Evolutionary conservation across 64 coral and sea anemone genomes (phyloP).

Genomic region (Pachyseris speciosa): DNA sequence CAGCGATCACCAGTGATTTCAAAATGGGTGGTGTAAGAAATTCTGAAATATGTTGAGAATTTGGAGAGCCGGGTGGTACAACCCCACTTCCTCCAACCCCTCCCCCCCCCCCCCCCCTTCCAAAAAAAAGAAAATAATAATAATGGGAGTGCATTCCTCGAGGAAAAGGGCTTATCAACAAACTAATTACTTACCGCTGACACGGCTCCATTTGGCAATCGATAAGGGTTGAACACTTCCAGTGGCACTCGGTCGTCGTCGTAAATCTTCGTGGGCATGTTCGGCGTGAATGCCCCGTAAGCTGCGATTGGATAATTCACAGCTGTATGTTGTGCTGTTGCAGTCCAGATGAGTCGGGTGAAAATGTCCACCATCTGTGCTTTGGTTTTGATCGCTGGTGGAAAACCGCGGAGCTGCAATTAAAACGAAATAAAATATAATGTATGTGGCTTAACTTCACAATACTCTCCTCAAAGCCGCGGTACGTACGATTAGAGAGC

Average conservation of each 20-base stretch:
- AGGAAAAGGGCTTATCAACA: no score
- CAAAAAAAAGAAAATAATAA: no score
- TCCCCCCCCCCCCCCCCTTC: no score
- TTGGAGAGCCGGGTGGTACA: no score
- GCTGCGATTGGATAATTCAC: constrained; percentile 87
- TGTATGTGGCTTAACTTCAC: background rate
- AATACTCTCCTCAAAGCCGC: no score
- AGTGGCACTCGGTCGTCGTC: constrained; percentile 66
- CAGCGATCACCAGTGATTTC: no score
- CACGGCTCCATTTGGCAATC: constrained; percentile 71
- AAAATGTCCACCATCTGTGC: constrained; percentile 40
- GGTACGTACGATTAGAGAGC: no score
- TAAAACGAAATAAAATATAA: background rate
- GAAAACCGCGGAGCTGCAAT: constrained; percentile 81
- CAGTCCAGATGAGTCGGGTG: constrained; percentile 78
- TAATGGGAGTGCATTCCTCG: no score
- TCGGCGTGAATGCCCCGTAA: constrained; percentile 88
- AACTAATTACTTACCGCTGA: constrained; percentile 73
- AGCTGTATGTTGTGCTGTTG: constrained; percentile 75
- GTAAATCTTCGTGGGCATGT: constrained; percentile 91
- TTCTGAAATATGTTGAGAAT: no score
- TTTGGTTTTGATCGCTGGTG: constrained; percentile 40
- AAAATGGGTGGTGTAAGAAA: no score
- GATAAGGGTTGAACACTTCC: constrained; percentile 53
- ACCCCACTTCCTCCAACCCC: no score